Conservation (phyloP, 2,888 invertebrate species). For the Oxycera nigricornis region DNA sequence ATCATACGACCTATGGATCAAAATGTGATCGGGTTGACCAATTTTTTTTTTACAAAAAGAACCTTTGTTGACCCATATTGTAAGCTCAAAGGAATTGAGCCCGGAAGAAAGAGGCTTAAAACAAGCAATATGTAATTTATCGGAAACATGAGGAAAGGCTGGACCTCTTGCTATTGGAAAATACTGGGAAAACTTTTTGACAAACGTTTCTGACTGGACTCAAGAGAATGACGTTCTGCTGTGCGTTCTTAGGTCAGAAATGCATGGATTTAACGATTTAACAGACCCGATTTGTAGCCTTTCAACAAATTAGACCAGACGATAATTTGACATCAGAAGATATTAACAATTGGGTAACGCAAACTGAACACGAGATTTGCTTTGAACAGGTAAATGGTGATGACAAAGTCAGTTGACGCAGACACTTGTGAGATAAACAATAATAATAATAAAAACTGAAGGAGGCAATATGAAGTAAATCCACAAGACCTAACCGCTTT, state of each 20-base stretch:
- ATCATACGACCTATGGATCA: slow-evolving; percentile 49
- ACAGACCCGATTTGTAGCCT: neutral
- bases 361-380: neutral
- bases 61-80: slow-evolving; percentile 41
- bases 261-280: neutral
- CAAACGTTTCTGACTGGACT: neutral
- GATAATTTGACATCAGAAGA: neutral
- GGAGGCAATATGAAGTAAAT: neutral
- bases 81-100: slow-evolving; percentile 40
- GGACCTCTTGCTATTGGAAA: neutral
- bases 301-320: neutral
- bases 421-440: neutral
- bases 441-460: neutral
- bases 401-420: neutral
- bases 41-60: slow-evolving; percentile 32
- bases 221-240: neutral
- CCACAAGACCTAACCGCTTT: neutral
- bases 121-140: slow-evolving; percentile 41
- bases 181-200: neutral
- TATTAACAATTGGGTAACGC: neutral
- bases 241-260: neutral
- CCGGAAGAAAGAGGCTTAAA: slow-evolving; percentile 42
- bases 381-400: neutral
- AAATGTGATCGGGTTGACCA: slow-evolving; percentile 45
- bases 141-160: neutral